A percentile compares a stretch with the other conserved stretches of the same genome.
phyloP scores from a whole-genome alignment of 2,797 vertebrate genomes.

The Clarias platycephalus region DNA sequence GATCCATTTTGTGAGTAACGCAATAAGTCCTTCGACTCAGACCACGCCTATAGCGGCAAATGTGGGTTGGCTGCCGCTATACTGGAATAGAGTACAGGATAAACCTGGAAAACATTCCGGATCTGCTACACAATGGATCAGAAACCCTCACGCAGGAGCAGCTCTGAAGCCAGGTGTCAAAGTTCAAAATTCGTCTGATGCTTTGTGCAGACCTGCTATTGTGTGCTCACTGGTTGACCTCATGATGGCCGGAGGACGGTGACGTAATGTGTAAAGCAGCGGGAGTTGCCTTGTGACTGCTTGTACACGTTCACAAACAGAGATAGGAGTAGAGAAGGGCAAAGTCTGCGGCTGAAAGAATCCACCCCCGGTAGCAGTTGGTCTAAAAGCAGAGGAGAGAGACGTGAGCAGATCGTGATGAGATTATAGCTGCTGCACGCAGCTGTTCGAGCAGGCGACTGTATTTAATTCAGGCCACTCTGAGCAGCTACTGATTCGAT shows the following conservation, averaged over 20 bases:
- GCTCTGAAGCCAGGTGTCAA: conserved; percentile 1
- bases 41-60: not conserved
- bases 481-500: conserved; percentile 34
- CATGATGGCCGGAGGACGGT: conserved; percentile 31
- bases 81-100: conserved; percentile 21
- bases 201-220: conserved; percentile 6
- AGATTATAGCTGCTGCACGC: conserved; percentile 3
- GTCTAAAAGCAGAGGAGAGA: not conserved
- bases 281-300: conserved; percentile 10
- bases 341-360: not conserved
- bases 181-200: conserved; percentile 17
- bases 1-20: not conserved
- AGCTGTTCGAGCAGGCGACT: conserved; percentile 13
- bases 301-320: conserved; percentile 1
- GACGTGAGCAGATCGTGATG: conserved; percentile 6
- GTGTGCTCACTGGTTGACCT: conserved; percentile 19
- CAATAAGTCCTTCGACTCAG: not conserved
- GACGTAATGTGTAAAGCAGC: conserved; percentile 41
- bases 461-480: not conserved
- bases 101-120: conserved; percentile 45
- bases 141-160: conserved; percentile 21
- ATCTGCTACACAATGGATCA: conserved; percentile 42
- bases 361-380: not conserved
- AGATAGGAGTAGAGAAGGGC: conserved; percentile 4
- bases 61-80: conserved; percentile 3